Conservation (phyloP, 1,140 invertebrate species). For the Armadillidium nasatum region DNA sequence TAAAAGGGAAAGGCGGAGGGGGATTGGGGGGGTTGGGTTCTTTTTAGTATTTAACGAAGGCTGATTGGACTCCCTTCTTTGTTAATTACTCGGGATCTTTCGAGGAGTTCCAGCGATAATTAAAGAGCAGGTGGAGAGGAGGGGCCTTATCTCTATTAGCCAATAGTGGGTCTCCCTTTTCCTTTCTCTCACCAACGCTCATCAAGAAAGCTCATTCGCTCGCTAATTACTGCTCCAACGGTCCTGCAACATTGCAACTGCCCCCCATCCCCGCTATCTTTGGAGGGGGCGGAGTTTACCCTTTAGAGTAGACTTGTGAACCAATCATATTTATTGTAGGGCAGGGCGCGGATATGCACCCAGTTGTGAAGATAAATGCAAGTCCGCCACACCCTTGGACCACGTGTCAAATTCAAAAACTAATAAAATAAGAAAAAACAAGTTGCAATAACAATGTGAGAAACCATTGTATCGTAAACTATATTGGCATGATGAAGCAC, state of each 20-base stretch:
- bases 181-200: background rate
- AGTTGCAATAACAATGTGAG: no score
- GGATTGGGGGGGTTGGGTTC: no score
- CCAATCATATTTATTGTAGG: slow-evolving; percentile 8
- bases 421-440: no score
- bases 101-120: background rate
- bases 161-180: slow-evolving; percentile 1
- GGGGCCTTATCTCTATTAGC: slow-evolving; percentile 3
- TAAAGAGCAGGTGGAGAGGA: background rate
- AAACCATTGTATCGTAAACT: no score
- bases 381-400: background rate
- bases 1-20: no score
- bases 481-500: no score
- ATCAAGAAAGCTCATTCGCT: slow-evolving; percentile 7
- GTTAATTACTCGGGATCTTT: background rate
- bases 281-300: slow-evolving; percentile 4
- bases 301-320: slow-evolving; percentile 1
- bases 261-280: background rate
- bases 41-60: background rate
- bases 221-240: slow-evolving; percentile 6
- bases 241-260: slow-evolving; percentile 11
- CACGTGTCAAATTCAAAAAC: background rate
- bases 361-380: slow-evolving; percentile 1
- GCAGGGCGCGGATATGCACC: slow-evolving; percentile 1
- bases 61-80: background rate